phyloP scores from a whole-genome alignment of 1,140 invertebrate species.

The Listronotus bonariensis region DNA sequence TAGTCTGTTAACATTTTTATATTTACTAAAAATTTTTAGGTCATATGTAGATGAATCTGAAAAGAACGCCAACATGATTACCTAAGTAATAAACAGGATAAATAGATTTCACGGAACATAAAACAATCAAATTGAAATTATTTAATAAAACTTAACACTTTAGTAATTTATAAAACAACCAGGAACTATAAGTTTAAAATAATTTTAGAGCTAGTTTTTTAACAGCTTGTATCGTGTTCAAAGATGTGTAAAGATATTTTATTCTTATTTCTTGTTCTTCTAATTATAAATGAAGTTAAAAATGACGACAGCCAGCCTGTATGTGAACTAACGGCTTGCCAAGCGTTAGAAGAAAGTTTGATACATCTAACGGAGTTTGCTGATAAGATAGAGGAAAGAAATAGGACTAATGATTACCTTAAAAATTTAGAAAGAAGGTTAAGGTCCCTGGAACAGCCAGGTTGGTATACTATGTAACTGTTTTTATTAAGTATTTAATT shows the following conservation, averaged over 20 bases:
- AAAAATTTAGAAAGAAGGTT: constrained; percentile 67
- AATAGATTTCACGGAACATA: too few relatives aligned
- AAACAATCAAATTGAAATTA: too few relatives aligned
- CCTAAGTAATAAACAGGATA: too few relatives aligned
- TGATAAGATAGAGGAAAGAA: constrained; percentile 41
- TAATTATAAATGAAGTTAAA: neutral
- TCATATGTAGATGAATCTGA: too few relatives aligned
- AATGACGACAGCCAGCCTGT: constrained; percentile 22
- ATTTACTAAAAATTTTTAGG: too few relatives aligned
- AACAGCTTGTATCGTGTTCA: neutral
- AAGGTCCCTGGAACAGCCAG: constrained; percentile 73
- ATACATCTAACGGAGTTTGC: constrained; percentile 42
- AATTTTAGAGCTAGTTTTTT: neutral
- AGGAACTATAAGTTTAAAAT: neutral
- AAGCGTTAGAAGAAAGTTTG: constrained; percentile 41
- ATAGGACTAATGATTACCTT: constrained; percentile 38
- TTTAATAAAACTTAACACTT: too few relatives aligned
- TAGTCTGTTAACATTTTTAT: too few relatives aligned
- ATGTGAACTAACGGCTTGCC: constrained; percentile 46
- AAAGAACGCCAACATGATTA: too few relatives aligned
- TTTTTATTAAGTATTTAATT: neutral
- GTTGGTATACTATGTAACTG: constrained; percentile 49
- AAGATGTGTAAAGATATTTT: neutral
- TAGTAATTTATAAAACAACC: too few relatives aligned
- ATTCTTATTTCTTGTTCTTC: neutral